Evolutionary conservation across 2,113 vertebrate species (phyloP), one percentile per base, ranked within the genome.

Genomic region (Pteronura brasiliensis): DNA sequence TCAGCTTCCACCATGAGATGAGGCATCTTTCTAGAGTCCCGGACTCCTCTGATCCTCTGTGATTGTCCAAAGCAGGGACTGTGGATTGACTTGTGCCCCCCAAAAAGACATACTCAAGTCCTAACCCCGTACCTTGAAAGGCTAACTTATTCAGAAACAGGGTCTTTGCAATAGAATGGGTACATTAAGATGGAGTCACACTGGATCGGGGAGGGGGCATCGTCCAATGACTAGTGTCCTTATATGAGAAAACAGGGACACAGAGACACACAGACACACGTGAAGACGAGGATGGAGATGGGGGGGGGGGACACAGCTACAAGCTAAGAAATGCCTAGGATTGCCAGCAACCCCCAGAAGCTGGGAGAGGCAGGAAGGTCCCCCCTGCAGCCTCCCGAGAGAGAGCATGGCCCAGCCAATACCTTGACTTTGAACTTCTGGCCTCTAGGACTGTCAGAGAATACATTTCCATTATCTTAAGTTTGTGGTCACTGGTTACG

Each of bases 301-400:
- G 29, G 36, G 11, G 14, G 1, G 29, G 36, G 11, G 14, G 65
- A n/a, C 10, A 27, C 2, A 0, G 14, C 44, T n/a, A 1, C 6
- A 3, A 18, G 36, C n/a, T 47, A 2, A 36, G 67, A 44, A 0
- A 5, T 20, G 10, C 82, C 42, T 7, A 21, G 27, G 81, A 31
- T 8, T 2, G 55, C 44, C 0, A 5, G 55, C 6, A 10, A 29
- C 86, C 18, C 1, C 27, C 34, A 2, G 65, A 47, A 39, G 52
- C 27, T 39, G 34, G 86, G 36, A 81, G 49, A 57, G 23, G 36
- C 31, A 39, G 25, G 17, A 5, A 34, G 5, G 12, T 34, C 4
- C 39, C 12, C 8, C 13, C 4, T 31, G 10, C 17, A 72, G 77
- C 1, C 55, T 15, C 12, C 4, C 0, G 13, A 29, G 59, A 8